Percentiles rank a stretch among this genome's conserved stretches.
These are phyloP conservation scores for Tridacna gigas DNA, from an alignment of 2,888 invertebrate genomes.

Conservation along the genomic window DNA sequence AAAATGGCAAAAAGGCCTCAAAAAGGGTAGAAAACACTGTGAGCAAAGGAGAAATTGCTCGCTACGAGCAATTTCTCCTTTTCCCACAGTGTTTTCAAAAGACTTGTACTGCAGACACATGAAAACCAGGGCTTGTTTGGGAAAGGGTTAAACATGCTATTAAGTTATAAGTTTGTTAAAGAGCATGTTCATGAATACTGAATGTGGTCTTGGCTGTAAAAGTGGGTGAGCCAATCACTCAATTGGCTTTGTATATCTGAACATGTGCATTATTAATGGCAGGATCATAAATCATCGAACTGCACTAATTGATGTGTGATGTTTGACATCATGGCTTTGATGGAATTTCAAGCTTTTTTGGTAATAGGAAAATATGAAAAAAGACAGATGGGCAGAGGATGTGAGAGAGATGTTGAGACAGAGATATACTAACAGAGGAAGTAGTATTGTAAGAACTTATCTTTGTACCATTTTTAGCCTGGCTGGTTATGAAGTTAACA, in stretches of 20 bases:
- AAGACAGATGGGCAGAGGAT: no score
- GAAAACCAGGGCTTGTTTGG: neutral
- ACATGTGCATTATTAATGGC: constrained; percentile 19
- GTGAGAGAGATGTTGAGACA: no score
- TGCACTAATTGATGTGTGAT: constrained; percentile 13
- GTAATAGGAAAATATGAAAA: no score
- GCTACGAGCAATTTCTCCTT: neutral
- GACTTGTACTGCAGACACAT: neutral
- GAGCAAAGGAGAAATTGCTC: neutral
- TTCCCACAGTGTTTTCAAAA: neutral
- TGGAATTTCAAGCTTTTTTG: neutral
- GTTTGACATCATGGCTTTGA: neutral
- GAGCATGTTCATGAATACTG: neutral
- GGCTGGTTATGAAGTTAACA: no score
- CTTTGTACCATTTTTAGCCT: no score
- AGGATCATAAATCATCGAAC: constrained; percentile 10
- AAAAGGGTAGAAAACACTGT: neutral
- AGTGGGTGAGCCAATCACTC: constrained; percentile 21
- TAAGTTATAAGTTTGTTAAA: neutral
- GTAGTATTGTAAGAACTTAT: no score
- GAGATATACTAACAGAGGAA: no score
- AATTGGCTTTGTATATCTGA: constrained; percentile 9
- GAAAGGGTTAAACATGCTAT: neutral
- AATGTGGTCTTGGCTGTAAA: constrained; percentile 7
- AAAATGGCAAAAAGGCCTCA: no score